phyloP scores from a whole-genome alignment of 2,113 vertebrate genomes.

The Macrotus californicus region DNA sequence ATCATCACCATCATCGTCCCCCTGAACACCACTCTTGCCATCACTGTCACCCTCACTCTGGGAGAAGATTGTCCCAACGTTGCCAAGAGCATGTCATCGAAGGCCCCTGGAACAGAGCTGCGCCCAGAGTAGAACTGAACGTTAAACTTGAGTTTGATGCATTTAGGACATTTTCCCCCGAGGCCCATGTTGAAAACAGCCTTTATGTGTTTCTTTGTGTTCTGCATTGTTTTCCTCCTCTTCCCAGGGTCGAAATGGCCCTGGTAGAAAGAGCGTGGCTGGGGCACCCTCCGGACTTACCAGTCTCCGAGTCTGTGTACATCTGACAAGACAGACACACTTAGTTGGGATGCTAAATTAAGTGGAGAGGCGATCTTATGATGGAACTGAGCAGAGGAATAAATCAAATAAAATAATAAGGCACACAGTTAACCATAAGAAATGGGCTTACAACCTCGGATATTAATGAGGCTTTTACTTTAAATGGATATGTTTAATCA shows the following conservation, averaged over 20 bases:
- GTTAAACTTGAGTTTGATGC: not conserved
- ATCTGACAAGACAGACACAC: not conserved
- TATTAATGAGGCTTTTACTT: slow-evolving; percentile 70
- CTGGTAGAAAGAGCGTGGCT: not conserved
- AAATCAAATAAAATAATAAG: slow-evolving; percentile 56
- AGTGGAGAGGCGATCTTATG: slow-evolving; percentile 3
- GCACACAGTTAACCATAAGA: slow-evolving; percentile 61
- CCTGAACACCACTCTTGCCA: not conserved
- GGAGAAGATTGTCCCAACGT: not conserved
- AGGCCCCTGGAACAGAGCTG: not conserved
- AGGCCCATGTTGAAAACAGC: not conserved
- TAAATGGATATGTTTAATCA: slow-evolving; percentile 62
- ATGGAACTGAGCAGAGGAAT: not conserved
- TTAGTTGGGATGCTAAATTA: slow-evolving; percentile 17
- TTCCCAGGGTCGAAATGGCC: not conserved
- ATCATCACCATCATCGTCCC: not conserved
- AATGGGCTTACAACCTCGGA: slow-evolving; percentile 46
- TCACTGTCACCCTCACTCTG: not conserved
- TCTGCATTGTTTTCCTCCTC: not conserved
- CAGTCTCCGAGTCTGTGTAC: accelerated
- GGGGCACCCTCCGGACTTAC: too few relatives aligned
- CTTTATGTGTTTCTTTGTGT: not conserved
- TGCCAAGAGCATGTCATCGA: accelerated
- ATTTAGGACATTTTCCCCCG: not conserved
- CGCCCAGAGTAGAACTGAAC: too few relatives aligned